phyloP scores from a whole-genome alignment of 2,888 invertebrate genomes.

The Yponomeuta malinellus region DNA sequence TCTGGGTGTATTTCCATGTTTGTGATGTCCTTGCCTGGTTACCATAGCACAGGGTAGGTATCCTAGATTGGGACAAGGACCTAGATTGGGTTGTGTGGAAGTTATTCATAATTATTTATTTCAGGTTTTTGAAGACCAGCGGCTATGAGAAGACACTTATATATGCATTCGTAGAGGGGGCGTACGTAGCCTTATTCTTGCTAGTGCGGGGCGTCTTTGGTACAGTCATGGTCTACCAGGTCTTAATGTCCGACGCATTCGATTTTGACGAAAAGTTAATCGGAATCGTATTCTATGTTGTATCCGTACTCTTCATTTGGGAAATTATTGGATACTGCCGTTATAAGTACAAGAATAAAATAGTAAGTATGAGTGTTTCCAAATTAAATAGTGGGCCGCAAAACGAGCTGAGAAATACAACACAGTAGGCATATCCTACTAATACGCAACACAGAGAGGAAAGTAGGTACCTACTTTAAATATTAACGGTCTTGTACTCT shows the following conservation, averaged over 20 bases:
- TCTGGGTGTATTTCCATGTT: no score
- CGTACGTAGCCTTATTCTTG: slow-evolving; percentile 68
- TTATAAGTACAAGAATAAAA: slow-evolving; percentile 50
- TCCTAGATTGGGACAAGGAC: no score
- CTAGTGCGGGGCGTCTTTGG: slow-evolving; percentile 70
- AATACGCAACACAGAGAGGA: no score
- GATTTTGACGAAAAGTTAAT: slow-evolving; percentile 55
- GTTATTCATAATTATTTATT: slow-evolving; percentile 13
- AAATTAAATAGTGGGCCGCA: no score
- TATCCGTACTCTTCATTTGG: slow-evolving; percentile 61
- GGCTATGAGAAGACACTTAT: slow-evolving; percentile 62
- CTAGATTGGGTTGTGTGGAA: no score
- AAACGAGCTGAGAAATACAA: no score
- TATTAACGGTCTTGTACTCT: no score
- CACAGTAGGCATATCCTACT: no score
- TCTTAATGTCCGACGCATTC: slow-evolving; percentile 54
- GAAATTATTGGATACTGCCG: slow-evolving; percentile 58
- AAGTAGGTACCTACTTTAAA: no score
- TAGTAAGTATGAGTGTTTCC: slow-evolving; percentile 41
- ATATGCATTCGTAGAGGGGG: slow-evolving; percentile 62
- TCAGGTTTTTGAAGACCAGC: slow-evolving; percentile 68
- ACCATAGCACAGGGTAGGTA: no score
- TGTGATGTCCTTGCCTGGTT: no score
- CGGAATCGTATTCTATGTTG: slow-evolving; percentile 50
- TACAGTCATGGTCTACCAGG: slow-evolving; percentile 57